Evolutionary conservation across 2,888 invertebrate species (phyloP).

Genomic region (Callyntrura guangdongensis): DNA sequence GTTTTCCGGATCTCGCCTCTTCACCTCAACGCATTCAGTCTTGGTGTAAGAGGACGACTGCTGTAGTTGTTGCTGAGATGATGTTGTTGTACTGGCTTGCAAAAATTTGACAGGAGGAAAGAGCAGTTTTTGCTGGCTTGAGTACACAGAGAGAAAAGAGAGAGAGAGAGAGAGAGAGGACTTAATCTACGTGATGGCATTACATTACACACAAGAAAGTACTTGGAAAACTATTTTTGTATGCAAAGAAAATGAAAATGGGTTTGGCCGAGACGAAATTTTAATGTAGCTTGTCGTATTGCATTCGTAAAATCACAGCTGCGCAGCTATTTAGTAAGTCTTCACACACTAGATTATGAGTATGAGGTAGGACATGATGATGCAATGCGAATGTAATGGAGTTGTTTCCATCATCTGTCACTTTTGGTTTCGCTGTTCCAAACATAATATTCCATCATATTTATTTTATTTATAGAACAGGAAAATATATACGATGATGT

Average conservation of each 20-base stretch:
- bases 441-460: not conserved
- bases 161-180: no score
- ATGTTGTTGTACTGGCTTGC: not conserved
- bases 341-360: no score
- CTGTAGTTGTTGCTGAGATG: not conserved
- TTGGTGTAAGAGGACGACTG: not conserved
- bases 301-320: no score
- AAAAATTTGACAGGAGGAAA: slow-evolving; percentile 59
- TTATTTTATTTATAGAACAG: not conserved
- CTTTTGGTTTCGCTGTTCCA: not conserved
- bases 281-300: no score
- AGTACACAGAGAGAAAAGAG: not conserved
- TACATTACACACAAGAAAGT: not conserved
- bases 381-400: not conserved
- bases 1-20: slow-evolving; percentile 73
- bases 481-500: no score
- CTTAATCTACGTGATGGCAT: not conserved
- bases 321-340: no score
- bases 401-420: slow-evolving; percentile 29
- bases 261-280: slow-evolving; percentile 5
- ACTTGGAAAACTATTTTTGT: not conserved
- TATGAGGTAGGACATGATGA: no score
- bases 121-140: slow-evolving; percentile 33
- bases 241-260: not conserved
- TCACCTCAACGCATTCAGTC: slow-evolving; percentile 62